Percentiles rank a stretch among this genome's conserved stretches.
phyloP scores from a whole-genome alignment of 2,797 vertebrate species.

The Propithecus perrieri region DNA sequence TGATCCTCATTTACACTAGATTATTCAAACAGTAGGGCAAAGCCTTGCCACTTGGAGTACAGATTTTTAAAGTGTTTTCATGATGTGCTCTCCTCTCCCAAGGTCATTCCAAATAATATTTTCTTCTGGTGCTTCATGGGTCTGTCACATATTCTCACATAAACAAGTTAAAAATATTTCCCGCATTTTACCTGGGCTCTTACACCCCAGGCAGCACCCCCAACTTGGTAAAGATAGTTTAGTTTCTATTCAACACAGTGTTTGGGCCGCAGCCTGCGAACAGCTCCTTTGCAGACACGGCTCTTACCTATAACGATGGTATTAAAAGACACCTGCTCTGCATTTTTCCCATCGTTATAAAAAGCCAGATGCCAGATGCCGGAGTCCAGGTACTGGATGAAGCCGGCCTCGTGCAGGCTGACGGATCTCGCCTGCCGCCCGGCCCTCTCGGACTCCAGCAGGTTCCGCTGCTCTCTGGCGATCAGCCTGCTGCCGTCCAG shows the following conservation, averaged over 20 bases:
- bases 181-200: background rate
- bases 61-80: background rate
- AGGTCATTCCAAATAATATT: background rate
- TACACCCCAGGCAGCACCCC: background rate
- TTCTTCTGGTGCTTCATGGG: background rate
- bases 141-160: background rate
- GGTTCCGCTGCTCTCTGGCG: constrained; percentile 92
- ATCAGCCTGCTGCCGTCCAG: constrained; percentile 97
- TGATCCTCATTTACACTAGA: background rate
- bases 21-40: constrained; percentile 27
- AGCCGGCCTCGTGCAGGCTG: constrained; percentile 95
- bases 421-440: constrained; percentile 89
- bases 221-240: background rate
- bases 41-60: background rate
- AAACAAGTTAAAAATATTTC: constrained; percentile 19
- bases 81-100: background rate
- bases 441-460: constrained; percentile 87
- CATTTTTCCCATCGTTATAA: constrained; percentile 95
- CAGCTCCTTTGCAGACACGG: constrained; percentile 2
- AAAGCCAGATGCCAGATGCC: constrained; percentile 99
- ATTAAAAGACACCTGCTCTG: constrained; percentile 96
- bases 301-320: constrained; percentile 96
- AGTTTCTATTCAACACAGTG: background rate
- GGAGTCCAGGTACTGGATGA: constrained; percentile 97
- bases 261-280: background rate